Conservation (phyloP, 53 echinoderm and acorn worm species). For the Patiria pectinifera region DNA sequence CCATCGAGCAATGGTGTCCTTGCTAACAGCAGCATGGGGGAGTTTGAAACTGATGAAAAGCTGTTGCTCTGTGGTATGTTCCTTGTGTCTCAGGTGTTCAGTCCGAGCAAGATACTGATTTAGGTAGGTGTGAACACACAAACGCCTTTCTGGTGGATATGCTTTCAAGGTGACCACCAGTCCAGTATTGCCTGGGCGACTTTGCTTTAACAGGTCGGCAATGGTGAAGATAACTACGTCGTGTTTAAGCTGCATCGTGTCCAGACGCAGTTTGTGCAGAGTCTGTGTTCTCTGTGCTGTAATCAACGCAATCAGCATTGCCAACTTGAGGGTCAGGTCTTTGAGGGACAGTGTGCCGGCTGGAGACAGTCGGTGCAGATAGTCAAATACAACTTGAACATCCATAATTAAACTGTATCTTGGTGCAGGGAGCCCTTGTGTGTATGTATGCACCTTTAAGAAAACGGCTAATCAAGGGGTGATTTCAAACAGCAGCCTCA, state of each 20-base stretch:
- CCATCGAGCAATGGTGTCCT: too few species aligned
- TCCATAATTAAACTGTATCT: too few species aligned
- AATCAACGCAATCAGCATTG: background rate
- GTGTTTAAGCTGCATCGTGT: conserved; percentile 16
- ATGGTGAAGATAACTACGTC: too few species aligned
- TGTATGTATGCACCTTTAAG: conserved; percentile 67
- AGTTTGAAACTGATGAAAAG: too few species aligned
- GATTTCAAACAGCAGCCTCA: conserved; percentile 41
- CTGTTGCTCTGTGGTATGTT: too few species aligned
- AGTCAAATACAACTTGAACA: conserved; percentile 17
- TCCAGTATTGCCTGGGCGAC: too few species aligned
- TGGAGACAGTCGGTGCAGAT: background rate
- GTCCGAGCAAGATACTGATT: background rate
- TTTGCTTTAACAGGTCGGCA: too few species aligned
- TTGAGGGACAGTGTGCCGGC: background rate
- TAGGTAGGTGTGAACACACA: background rate
- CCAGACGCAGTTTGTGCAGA: conserved; percentile 38
- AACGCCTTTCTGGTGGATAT: background rate
- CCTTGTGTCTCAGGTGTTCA: too few species aligned
- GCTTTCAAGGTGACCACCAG: too few species aligned
- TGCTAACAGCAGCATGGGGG: too few species aligned
- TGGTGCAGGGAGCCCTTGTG: conserved; percentile 18
- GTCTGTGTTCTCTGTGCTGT: conserved; percentile 66
- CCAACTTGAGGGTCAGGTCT: conserved; percentile 44
- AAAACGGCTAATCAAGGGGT: conserved; percentile 67